Evolutionary conservation across 1,140 invertebrate species (phyloP).

Genomic region (Gonatopus flavifemur): DNA sequence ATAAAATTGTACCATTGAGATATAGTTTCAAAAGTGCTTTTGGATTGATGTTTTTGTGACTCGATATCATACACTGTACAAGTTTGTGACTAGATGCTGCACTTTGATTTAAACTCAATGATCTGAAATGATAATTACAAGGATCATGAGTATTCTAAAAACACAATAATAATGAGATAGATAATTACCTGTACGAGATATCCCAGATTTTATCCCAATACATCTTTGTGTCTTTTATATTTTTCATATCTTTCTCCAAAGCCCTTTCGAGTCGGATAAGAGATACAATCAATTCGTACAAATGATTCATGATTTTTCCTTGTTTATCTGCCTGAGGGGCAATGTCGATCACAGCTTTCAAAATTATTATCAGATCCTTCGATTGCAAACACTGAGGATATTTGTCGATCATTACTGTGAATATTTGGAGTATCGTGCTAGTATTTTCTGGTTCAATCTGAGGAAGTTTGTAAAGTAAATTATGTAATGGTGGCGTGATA

Average conservation of each 20-base stretch:
- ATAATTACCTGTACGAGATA: conserved; percentile 46
- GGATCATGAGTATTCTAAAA: conserved; percentile 1
- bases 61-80: conserved; percentile 42
- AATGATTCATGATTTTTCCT: conserved; percentile 37
- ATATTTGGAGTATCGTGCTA: conserved; percentile 37
- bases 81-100: conserved; percentile 46
- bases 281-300: conserved; percentile 44
- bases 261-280: conserved; percentile 40
- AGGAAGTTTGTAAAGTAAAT: conserved; percentile 28
- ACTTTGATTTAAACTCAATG: conserved; percentile 42
- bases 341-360: conserved; percentile 45
- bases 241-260: conserved; percentile 21
- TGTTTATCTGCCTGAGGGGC: conserved; percentile 42
- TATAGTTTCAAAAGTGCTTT: conserved; percentile 48
- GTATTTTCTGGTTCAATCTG: conserved; percentile 23
- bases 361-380: conserved; percentile 40
- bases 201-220: conserved; percentile 55
- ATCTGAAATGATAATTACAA: conserved; percentile 31
- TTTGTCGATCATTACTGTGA: conserved; percentile 37
- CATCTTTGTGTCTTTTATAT: conserved; percentile 22
- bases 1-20: conserved; percentile 43
- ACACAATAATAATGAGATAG: not conserved
- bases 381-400: conserved; percentile 50
- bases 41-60: conserved; percentile 39
- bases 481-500: conserved; percentile 19